Conservation (phyloP, 2,797 vertebrate genomes). For the Sebastes taczanowskii region DNA sequence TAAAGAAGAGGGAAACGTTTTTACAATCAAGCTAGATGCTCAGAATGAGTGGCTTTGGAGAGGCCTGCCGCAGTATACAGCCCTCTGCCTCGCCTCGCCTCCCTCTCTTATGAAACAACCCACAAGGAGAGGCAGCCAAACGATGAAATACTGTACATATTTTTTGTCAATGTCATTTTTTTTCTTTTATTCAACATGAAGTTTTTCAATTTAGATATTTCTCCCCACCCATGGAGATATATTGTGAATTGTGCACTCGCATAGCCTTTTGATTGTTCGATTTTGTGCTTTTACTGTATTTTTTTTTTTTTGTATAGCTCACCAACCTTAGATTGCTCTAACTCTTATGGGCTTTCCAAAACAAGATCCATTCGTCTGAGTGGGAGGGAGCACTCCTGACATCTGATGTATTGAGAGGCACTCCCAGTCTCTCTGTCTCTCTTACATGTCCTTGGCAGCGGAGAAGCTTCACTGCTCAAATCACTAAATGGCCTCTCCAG, state of each 20-base stretch:
- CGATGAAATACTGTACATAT: not conserved
- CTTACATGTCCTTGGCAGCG: conserved; percentile 86
- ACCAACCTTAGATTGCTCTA: conserved; percentile 50
- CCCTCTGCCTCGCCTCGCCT: conserved; percentile 21
- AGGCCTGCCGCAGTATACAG: conserved; percentile 53
- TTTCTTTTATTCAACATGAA: conserved; percentile 7
- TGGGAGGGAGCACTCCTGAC: conserved; percentile 72
- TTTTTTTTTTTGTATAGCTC: conserved; percentile 11
- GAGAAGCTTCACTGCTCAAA: conserved; percentile 83
- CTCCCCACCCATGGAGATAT: not conserved
- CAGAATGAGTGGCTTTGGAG: conserved; percentile 60
- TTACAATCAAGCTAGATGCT: conserved; percentile 78
- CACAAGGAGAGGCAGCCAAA: conserved; percentile 2
- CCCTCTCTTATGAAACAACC: conserved; percentile 26
- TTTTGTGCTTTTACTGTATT: conserved; percentile 22
- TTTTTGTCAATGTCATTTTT: not conserved
- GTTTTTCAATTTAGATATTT: not conserved
- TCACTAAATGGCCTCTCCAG: conserved; percentile 82
- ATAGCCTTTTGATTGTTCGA: not conserved
- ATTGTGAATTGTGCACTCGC: not conserved
- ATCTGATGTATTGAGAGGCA: conserved; percentile 77
- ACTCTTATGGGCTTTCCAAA: conserved; percentile 65
- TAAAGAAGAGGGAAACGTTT: conserved; percentile 81
- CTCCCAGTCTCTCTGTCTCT: conserved; percentile 80
- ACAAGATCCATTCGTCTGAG: conserved; percentile 70